Conservation (phyloP, 1,140 invertebrate genomes). For the Drosophila parvula region DNA sequence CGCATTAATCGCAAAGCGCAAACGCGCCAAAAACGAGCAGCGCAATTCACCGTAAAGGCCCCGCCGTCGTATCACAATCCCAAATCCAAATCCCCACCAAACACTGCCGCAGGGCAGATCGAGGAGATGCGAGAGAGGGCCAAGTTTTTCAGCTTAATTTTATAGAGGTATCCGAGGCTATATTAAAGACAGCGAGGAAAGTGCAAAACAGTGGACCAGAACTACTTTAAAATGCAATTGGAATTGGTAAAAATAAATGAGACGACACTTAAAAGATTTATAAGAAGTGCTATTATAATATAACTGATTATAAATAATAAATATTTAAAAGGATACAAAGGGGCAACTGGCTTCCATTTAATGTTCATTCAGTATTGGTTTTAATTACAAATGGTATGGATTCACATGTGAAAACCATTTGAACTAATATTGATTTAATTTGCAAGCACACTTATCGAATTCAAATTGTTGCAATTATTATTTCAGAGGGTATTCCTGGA, state of each 20-base stretch:
- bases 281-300: too few species aligned
- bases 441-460: background rate
- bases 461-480: background rate
- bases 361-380: background rate
- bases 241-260: background rate
- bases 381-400: background rate
- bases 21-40: constrained; percentile 76
- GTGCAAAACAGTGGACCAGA: constrained; percentile 35
- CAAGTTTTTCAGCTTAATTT: constrained; percentile 35
- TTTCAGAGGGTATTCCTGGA: constrained; percentile 5
- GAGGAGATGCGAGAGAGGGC: constrained; percentile 20
- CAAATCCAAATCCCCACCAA: constrained; percentile 21
- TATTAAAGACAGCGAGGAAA: constrained; percentile 28
- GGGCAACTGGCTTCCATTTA: too few species aligned
- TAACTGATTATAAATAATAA: too few species aligned
- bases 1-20: constrained; percentile 79
- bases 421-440: background rate
- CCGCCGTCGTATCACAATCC: constrained; percentile 26
- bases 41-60: constrained; percentile 68
- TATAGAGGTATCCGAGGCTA: constrained; percentile 7
- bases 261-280: background rate
- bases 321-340: too few species aligned
- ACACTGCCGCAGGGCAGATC: constrained; percentile 13
- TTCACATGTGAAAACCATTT: background rate
- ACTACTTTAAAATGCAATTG: background rate